phyloP scores from a whole-genome alignment of 2,113 vertebrate species.

The Penelope pileata region DNA sequence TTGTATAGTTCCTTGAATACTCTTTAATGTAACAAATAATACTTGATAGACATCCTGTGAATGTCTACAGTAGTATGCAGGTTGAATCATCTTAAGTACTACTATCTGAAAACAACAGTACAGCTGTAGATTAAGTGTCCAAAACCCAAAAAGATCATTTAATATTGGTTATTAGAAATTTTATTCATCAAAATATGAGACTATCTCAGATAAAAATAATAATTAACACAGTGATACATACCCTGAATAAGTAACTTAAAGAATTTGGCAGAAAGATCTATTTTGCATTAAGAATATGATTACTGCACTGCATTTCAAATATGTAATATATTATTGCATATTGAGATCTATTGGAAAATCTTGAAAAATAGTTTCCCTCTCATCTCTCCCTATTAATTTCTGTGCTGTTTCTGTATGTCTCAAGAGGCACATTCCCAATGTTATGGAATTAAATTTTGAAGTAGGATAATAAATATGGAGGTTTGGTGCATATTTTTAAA shows the following conservation, averaged over 20 bases:
- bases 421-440: neutral
- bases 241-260: neutral
- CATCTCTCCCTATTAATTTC: neutral
- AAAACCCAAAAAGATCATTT: too few species aligned
- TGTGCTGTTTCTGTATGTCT: neutral
- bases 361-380: neutral
- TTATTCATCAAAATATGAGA: neutral
- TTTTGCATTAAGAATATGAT: neutral
- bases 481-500: neutral
- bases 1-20: neutral
- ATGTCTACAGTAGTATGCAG: neutral
- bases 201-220: neutral
- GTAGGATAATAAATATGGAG: neutral
- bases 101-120: neutral
- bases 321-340: neutral
- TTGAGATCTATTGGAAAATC: neutral
- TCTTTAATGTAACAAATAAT: neutral
- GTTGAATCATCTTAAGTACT: neutral
- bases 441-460: neutral
- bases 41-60: neutral
- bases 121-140: neutral
- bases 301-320: neutral
- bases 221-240: neutral
- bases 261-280: neutral
- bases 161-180: neutral